Percentiles rank a stretch among this genome's conserved stretches.
Evolutionary conservation across 2,888 invertebrate genomes (phyloP).

Genomic region (Drosophila birchii): DNA sequence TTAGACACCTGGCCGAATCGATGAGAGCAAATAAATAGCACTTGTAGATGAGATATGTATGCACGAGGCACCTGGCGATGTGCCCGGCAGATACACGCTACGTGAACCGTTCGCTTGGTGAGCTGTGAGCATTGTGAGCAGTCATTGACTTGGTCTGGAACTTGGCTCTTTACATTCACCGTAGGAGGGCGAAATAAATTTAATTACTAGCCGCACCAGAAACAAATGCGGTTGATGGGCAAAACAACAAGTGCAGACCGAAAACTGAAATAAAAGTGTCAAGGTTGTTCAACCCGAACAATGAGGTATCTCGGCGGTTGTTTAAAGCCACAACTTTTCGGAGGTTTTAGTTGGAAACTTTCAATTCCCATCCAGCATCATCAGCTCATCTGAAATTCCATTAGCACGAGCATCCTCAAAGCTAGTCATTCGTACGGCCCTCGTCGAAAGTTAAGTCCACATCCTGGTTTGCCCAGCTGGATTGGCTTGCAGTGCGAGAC

Average conservation of each 20-base stretch:
- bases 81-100: conserved; percentile 11
- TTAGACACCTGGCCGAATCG: conserved; percentile 13
- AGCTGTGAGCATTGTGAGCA: conserved; percentile 40
- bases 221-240: conserved; percentile 14
- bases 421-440: conserved; percentile 20
- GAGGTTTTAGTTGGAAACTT: conserved; percentile 18
- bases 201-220: conserved; percentile 55
- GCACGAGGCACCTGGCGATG: conserved; percentile 1
- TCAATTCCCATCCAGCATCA: conserved; percentile 16
- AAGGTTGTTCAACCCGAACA: conserved; percentile 67
- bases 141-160: conserved; percentile 56
- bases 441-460: conserved; percentile 28
- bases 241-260: conserved; percentile 36
- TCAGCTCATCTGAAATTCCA: conserved; percentile 53
- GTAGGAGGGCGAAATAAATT: conserved; percentile 47
- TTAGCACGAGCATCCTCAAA: conserved; percentile 40
- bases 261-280: conserved; percentile 38
- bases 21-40: conserved; percentile 14
- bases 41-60: not conserved
- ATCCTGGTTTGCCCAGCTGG: conserved; percentile 24
- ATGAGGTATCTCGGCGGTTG: conserved; percentile 30
- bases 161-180: conserved; percentile 45
- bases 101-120: conserved; percentile 1
- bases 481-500: conserved; percentile 31
- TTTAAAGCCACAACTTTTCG: conserved; percentile 39